Evolutionary conservation across 2,113 vertebrate species (phyloP), one percentile per base, ranked within the genome.

Genomic region (Mustela nigripes): DNA sequence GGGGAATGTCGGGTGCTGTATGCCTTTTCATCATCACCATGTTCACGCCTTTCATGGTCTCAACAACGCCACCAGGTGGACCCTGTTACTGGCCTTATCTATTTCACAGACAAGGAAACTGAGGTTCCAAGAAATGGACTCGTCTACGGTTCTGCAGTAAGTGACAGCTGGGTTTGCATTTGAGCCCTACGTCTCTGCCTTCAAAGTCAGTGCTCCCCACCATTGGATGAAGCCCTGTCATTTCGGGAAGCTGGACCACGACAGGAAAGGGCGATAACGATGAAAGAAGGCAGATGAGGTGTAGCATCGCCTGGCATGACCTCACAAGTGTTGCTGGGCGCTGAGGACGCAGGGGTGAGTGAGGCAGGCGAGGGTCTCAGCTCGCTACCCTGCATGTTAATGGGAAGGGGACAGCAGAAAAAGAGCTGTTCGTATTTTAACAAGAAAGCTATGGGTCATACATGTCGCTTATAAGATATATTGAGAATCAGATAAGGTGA

Each of bases 371-470:
- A 69, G 21, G 7, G 5, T n/a, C 24, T 15, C 39, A 39, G 11
- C 48, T 53, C 45, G 5, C 15, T 8, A 28, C 4, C 3, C 2
- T 8, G 4, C 5, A 3, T 21, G 33, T 16, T 67, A 6, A 3
- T 31, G 9, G 71, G 39, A 69, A 69, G 67, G 39, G 39, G 26
- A 42, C 39, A 65, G 62, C 12, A n/a, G 48, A 62, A 85, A 53
- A 78, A 78, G 26, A 62, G 14, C 45, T 56, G 48, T 73, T 83
- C 31, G 45, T 62, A 14, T 63, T 18, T 71, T 42, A 45, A 63
- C 19, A 50, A 65, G 69, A n/a, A 39, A 31, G 31, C 24, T 31
- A 63, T 24, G 31, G 60, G 36, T 19, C 9, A 21, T 69, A 31
- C 58, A 3, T 4, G 18, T 19, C 21, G 24, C 10, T 91, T 26